Evolutionary conservation across 2,113 vertebrate genomes (phyloP).

Genomic region (Corapipo altera): DNA sequence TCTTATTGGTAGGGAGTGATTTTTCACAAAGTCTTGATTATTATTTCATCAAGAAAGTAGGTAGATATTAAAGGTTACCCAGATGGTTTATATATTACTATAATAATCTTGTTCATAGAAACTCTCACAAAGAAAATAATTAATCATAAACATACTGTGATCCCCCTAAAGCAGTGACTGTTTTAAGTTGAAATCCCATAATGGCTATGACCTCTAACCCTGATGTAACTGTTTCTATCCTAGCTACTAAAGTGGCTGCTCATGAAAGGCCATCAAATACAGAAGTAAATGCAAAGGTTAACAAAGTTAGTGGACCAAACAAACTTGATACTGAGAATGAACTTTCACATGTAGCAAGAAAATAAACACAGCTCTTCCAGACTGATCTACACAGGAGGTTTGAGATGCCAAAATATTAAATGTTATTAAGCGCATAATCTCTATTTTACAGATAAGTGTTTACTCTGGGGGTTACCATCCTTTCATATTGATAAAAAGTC

Average conservation of each 20-base stretch:
- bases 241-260: slow-evolving; percentile 66
- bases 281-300: slow-evolving; percentile 80
- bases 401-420: slow-evolving; percentile 76
- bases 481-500: slow-evolving; percentile 63
- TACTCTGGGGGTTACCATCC: slow-evolving; percentile 61
- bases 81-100: slow-evolving; percentile 64
- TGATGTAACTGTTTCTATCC: slow-evolving; percentile 75
- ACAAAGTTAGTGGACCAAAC: slow-evolving; percentile 84
- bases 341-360: slow-evolving; percentile 81
- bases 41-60: slow-evolving; percentile 58
- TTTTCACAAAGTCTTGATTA: slow-evolving; percentile 57
- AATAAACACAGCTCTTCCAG: slow-evolving; percentile 76
- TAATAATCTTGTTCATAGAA: slow-evolving; percentile 68
- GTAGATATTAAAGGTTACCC: slow-evolving; percentile 59
- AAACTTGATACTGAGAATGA: slow-evolving; percentile 84
- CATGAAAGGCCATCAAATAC: slow-evolving; percentile 76
- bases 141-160: slow-evolving; percentile 71
- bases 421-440: slow-evolving; percentile 70
- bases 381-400: slow-evolving; percentile 73
- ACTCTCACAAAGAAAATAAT: slow-evolving; percentile 75
- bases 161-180: slow-evolving; percentile 61
- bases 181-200: slow-evolving; percentile 77
- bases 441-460: slow-evolving; percentile 70
- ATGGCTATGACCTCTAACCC: slow-evolving; percentile 78
- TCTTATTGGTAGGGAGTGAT: not conserved